A percentile compares a stretch with the other conserved stretches of the same genome.
Evolutionary conservation across 2,113 vertebrate species (phyloP).

Genomic region (Protobothrops mucrosquamatus): DNA sequence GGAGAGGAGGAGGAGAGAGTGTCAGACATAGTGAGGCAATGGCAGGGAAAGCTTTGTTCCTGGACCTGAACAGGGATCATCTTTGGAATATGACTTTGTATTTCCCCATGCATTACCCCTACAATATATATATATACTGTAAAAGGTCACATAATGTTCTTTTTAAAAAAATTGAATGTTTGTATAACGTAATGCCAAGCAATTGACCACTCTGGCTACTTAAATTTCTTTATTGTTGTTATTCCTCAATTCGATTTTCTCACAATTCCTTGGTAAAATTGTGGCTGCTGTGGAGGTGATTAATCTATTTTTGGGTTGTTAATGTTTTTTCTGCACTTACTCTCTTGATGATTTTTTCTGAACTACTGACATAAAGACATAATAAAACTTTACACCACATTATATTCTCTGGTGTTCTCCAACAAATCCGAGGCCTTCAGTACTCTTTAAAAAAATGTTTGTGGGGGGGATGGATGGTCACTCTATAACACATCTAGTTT

Average conservation of each 20-base stretch:
- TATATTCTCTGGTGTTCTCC: not conserved
- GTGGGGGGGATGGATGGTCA: not conserved
- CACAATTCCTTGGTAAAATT: not conserved
- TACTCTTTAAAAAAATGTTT: not conserved
- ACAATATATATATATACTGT: not conserved
- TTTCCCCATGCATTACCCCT: not conserved
- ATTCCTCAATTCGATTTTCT: not conserved
- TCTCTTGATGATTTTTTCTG: not conserved
- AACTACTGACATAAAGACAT: not conserved
- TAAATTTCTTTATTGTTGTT: not conserved
- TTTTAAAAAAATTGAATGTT: not conserved
- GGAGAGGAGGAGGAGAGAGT: no score
- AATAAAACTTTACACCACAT: not conserved
- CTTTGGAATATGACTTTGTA: not conserved
- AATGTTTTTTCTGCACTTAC: not conserved
- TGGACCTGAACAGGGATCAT: not conserved
- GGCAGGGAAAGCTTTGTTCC: not conserved
- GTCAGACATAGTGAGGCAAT: not conserved
- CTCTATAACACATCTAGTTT: not conserved
- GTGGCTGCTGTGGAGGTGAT: not conserved
- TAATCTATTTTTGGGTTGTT: not conserved
- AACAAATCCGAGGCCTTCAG: not conserved
- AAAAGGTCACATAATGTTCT: not conserved
- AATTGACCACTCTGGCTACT: not conserved
- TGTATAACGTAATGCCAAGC: not conserved